These are phyloP conservation scores for Lasius fuliginosus DNA, from an alignment of 2,888 invertebrate genomes.

Conservation along the genomic window DNA sequence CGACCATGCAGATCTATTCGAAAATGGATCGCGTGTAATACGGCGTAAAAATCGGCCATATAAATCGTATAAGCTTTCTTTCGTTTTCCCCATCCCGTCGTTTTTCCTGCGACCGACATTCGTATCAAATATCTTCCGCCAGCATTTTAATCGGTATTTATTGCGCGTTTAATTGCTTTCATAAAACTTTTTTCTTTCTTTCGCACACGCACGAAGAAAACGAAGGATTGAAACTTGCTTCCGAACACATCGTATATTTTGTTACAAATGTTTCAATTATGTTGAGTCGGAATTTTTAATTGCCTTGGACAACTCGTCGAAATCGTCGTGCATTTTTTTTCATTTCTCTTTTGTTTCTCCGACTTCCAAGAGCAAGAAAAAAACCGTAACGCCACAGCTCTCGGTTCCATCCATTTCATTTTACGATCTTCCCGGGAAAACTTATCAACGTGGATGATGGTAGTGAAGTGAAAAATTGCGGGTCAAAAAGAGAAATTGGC, in stretches of 20 bases:
- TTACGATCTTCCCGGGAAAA: slow-evolving; percentile 51
- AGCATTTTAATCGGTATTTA: slow-evolving; percentile 47
- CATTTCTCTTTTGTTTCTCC: slow-evolving; percentile 15
- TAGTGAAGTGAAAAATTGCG: slow-evolving; percentile 57
- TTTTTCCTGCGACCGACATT: background rate
- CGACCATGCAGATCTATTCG: background rate
- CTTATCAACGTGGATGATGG: slow-evolving; percentile 67
- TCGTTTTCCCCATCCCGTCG: background rate
- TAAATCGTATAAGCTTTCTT: slow-evolving; percentile 40
- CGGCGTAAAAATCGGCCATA: slow-evolving; percentile 40
- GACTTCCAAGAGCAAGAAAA: slow-evolving; percentile 26
- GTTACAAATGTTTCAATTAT: slow-evolving; percentile 30
- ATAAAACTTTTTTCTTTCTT: slow-evolving; percentile 36
- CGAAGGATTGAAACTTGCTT: slow-evolving; percentile 7
- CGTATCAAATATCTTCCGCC: slow-evolving; percentile 37
- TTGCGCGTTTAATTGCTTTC: slow-evolving; percentile 41
- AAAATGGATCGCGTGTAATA: slow-evolving; percentile 26
- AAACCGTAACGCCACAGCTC: slow-evolving; percentile 37
- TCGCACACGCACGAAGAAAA: background rate
- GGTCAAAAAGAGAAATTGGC: slow-evolving; percentile 55
- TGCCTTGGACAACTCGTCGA: slow-evolving; percentile 32
- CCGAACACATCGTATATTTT: background rate
- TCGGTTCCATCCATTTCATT: slow-evolving; percentile 57
- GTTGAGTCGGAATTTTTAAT: slow-evolving; percentile 30
- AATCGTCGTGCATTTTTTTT: slow-evolving; percentile 36